Conservation (phyloP, 2,113 vertebrate species). For the Rhinolophus ferrumequinum region DNA sequence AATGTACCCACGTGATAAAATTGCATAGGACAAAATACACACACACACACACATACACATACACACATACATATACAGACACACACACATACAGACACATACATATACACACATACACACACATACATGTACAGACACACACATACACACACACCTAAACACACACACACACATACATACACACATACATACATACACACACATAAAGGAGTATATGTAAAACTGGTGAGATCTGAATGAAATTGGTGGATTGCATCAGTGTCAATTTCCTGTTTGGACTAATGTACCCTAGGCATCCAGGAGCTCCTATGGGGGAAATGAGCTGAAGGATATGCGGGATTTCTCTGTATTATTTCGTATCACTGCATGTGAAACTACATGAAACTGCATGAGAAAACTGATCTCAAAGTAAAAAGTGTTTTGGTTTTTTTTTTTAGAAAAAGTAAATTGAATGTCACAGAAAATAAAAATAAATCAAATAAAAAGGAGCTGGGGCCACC, state of each 20-base stretch:
- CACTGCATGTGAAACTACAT: too few species aligned
- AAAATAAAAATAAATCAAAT: not conserved
- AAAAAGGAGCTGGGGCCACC: not conserved
- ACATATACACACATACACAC: too few species aligned
- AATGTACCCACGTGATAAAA: not conserved
- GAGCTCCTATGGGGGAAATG: not conserved
- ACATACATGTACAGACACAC: too few species aligned
- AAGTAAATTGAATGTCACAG: not conserved
- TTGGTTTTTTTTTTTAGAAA: not conserved
- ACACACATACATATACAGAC: too few species aligned
- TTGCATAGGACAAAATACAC: not conserved
- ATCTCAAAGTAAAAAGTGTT: not conserved
- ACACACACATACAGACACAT: not conserved
- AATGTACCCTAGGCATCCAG: rapidly evolving
- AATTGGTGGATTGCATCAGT: rapidly evolving
- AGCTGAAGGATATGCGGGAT: too few species aligned
- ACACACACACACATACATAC: too few species aligned
- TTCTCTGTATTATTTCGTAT: not conserved
- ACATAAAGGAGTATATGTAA: not conserved
- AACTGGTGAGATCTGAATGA: not conserved
- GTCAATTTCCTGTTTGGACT: not conserved
- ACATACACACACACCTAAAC: too few species aligned
- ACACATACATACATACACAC: not conserved
- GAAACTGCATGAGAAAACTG: too few species aligned
- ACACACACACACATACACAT: not conserved